Base-by-base conservation (phyloP, 2,113 vertebrate genomes). In the Pandion haliaetus region DNA sequence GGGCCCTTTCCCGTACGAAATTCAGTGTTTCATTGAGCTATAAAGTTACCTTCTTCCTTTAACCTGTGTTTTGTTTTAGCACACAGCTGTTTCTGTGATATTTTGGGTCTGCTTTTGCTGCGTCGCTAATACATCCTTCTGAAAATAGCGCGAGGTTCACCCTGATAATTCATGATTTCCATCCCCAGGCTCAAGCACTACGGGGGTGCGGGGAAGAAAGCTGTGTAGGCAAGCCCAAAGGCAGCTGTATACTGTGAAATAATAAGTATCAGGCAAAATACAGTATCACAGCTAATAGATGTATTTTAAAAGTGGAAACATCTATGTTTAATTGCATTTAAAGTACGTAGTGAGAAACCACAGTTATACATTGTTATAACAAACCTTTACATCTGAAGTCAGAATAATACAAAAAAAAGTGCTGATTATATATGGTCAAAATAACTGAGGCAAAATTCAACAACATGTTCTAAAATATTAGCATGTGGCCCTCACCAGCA, bases 241-340 rank as follows among this genome's bases (percentile, higher is more conserved):
- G 67, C 93, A 97, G 86, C 96, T 97, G 95, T 95, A 86, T 92
- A 89, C 88, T 96, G 86, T 66, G 79, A 97, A 98, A 96, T 96
- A 97, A 96, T 44, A 97, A 97, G 44, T 95, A 95, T 88, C 97
- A 95, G 97, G 96, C 97, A 95, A 97, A 97, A 97, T 76, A 91
- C 69, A 93, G 95, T 95, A 97, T 96, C 96, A 97, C 96, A 96
- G 97, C 90, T 97, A 96, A 91, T 95, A 96, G 97, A 97, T 98
- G 88, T 96, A 96, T 95, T 98, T 98, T 96, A 95, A 57, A 94
- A 97, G 94, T 97, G 97, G 92, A 98, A 98, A 98, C 97, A 98
- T 97, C 96, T 98, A 96, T 95, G 85, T 98, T 98, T 98, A 98
- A 98, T 98, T 96, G 97, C 96, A 97, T 98, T 96, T 96, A 97